These are phyloP conservation scores for Daptonema setosum DNA, from an alignment of 2,888 invertebrate genomes.

Conservation along the genomic window DNA sequence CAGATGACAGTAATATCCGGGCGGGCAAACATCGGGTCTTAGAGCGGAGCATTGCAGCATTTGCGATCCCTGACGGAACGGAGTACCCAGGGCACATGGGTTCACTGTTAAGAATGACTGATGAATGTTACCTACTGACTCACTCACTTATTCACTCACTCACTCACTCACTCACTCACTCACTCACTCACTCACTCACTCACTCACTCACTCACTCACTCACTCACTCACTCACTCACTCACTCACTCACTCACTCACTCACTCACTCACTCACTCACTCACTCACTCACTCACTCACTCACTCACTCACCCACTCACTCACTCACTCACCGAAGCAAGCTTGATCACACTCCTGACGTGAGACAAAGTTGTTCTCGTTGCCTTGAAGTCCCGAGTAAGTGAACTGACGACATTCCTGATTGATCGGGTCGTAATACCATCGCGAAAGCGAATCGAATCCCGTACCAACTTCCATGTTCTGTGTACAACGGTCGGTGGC, in stretches of 20 bases:
- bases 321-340: slow-evolving; percentile 11
- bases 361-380: slow-evolving; percentile 19
- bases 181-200: no score
- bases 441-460: slow-evolving; percentile 11
- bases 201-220: no score
- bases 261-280: no score
- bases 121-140: no score
- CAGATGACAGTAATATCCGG: slow-evolving; percentile 24
- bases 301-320: no score
- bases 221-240: no score
- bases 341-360: slow-evolving; percentile 13
- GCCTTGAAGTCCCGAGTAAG: slow-evolving; percentile 20
- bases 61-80: neutral
- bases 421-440: slow-evolving; percentile 17
- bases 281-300: no score
- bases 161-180: no score
- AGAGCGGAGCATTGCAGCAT: slow-evolving; percentile 16
- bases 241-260: no score
- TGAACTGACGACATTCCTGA: slow-evolving; percentile 18
- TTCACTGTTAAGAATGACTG: slow-evolving; percentile 5
- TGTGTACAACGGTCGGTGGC: slow-evolving; percentile 3
- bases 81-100: slow-evolving; percentile 5
- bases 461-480: neutral
- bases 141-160: no score
- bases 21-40: slow-evolving; percentile 17